These are phyloP conservation scores for Scotopteryx bipunctaria DNA, from an alignment of 2,888 invertebrate species.

Conservation along the genomic window DNA sequence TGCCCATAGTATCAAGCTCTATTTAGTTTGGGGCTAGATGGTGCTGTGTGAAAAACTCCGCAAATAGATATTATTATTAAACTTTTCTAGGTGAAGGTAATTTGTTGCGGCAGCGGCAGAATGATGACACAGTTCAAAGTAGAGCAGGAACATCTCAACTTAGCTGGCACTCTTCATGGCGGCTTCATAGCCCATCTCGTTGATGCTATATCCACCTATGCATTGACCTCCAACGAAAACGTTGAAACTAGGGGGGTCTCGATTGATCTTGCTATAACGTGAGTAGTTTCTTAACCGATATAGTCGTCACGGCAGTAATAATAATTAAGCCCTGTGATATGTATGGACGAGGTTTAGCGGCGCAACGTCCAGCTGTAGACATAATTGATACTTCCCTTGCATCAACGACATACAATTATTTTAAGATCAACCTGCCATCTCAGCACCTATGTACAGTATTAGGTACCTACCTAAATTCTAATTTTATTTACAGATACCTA, in stretches of 20 bases:
- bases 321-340: too few species aligned
- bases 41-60: too few species aligned
- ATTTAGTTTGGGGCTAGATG: too few species aligned
- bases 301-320: too few species aligned
- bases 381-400: too few species aligned
- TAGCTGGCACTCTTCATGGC: constrained; percentile 90
- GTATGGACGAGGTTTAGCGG: background rate
- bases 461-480: too few species aligned
- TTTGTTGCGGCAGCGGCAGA: constrained; percentile 86
- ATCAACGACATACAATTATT: too few species aligned
- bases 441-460: background rate
- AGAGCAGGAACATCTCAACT: constrained; percentile 88
- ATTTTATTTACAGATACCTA: constrained; percentile 87
- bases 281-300: constrained; percentile 48
- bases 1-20: too few species aligned
- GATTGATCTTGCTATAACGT: constrained; percentile 92
- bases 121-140: constrained; percentile 90
- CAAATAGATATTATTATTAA: too few species aligned
- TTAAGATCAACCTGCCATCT: too few species aligned
- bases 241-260: constrained; percentile 88
- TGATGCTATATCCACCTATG: constrained; percentile 88
- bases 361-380: too few species aligned
- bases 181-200: constrained; percentile 92
- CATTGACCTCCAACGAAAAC: constrained; percentile 87
- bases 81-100: constrained; percentile 65